Evolutionary conservation across 2,888 invertebrate species (phyloP).

Genomic region (Camponotus fellah): DNA sequence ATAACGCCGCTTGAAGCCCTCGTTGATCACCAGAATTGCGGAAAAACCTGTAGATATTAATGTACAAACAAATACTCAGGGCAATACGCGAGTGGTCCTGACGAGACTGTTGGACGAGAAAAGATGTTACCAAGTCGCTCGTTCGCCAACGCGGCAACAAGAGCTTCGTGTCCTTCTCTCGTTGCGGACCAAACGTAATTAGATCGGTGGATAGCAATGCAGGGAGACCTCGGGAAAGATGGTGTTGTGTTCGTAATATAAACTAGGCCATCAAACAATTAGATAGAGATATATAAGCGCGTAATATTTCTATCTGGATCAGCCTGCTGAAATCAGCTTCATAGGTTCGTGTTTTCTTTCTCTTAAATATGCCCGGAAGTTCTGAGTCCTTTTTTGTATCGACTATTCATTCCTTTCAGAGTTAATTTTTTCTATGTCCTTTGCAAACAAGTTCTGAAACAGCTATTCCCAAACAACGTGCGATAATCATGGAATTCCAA

Average conservation of each 20-base stretch:
- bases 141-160: neutral
- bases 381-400: slow-evolving; percentile 60
- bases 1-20: slow-evolving; percentile 13
- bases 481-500: neutral
- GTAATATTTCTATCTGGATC: slow-evolving; percentile 15
- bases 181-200: slow-evolving; percentile 33
- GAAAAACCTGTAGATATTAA: slow-evolving; percentile 61
- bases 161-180: slow-evolving; percentile 40
- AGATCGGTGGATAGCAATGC: slow-evolving; percentile 47
- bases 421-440: slow-evolving; percentile 48
- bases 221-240: slow-evolving; percentile 14
- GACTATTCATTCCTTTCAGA: slow-evolving; percentile 67
- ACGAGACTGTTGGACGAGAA: slow-evolving; percentile 38
- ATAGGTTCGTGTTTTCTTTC: slow-evolving; percentile 32
- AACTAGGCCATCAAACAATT: slow-evolving; percentile 44
- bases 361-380: slow-evolving; percentile 59
- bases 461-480: neutral
- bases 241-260: slow-evolving; percentile 33
- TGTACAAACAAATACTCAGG: slow-evolving; percentile 75
- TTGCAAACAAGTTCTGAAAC: slow-evolving; percentile 25
- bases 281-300: slow-evolving; percentile 15
- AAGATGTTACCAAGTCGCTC: slow-evolving; percentile 37
- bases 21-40: slow-evolving; percentile 29
- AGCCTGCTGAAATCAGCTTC: slow-evolving; percentile 5
- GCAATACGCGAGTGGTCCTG: slow-evolving; percentile 59